Base-by-base conservation (phyloP, 2,797 vertebrate species). In the Macropodus opercularis region DNA sequence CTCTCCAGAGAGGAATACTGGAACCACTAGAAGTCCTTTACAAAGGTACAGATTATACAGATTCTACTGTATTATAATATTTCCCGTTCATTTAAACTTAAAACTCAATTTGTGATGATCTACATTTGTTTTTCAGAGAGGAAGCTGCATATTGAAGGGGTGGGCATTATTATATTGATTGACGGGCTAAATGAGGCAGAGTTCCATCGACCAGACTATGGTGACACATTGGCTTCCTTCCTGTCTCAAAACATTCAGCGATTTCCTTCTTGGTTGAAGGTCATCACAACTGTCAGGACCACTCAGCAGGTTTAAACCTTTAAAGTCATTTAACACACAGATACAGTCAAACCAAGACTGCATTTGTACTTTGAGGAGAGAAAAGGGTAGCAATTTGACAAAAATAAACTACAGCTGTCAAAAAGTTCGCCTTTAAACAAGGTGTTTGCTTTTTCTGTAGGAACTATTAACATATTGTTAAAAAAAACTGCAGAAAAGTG, bases 131-230 rank as follows among this genome's bases (percentile, higher is more conserved):
- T 6, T 58, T 4, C 87, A 98, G 97, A 98, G 91, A 92, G 94
- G 85, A 97, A 96, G 89, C 91, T 98, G 22, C 94, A 95, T 70
- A 86, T 51, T 26, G 88, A 89, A 4, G 93, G 94, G 84, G 92
- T 95, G 72, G 95, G 96, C 86, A 92, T 96, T 83, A 94, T 99
- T 80, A 90, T 99, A 41, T 85, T 99, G 79, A 95, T 99, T 52
- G 97, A 99, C 71, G 96, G 96, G 24, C 90, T 99, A 78, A 98
- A 98, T 5, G 97, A 99, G 86, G 97, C 97, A 8, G 97, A 99
- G 92, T 99, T 99, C 86, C 97, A 99, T 88, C 96, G 97, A 43
- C 96, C 97, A 0, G 97, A 99, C 88, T 98, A 98, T 13, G 97
- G 97, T 23, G 95, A 99, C 86, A 98, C 96, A 12, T 94, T 99